Evolutionary conservation across 2,113 vertebrate species (phyloP).

Genomic region (Petromus typicus): DNA sequence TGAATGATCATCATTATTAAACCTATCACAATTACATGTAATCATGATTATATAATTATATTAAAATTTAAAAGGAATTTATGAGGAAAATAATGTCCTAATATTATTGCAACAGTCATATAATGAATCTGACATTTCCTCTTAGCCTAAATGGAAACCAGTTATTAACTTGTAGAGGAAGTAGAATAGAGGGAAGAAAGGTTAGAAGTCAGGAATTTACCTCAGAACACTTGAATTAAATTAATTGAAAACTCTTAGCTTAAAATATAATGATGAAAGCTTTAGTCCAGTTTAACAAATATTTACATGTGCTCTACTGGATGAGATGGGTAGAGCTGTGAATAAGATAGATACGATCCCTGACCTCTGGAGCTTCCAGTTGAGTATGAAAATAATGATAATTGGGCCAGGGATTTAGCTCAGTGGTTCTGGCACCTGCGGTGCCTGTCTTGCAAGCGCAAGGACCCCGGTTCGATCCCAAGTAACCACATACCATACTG

Average conservation of each 20-base stretch:
- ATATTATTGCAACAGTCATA: slow-evolving; percentile 2
- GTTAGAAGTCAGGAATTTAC: slow-evolving; percentile 40
- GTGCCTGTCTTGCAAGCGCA: no score
- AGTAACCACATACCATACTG: no score
- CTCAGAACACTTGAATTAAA: slow-evolving; percentile 28
- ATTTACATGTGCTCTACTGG: neutral
- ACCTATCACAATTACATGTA: neutral
- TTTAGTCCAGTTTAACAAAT: neutral
- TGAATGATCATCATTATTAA: neutral
- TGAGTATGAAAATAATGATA: neutral
- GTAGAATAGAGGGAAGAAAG: neutral
- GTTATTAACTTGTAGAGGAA: slow-evolving; percentile 32
- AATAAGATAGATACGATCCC: neutral
- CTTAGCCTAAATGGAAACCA: neutral
- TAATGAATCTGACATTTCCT: slow-evolving; percentile 15
- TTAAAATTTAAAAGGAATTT: slow-evolving; percentile 24
- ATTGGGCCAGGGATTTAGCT: no score
- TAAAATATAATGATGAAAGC: slow-evolving; percentile 17
- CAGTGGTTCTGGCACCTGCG: no score
- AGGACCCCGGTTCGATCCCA: no score
- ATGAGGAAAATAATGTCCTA: slow-evolving; percentile 9
- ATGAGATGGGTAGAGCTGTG: neutral
- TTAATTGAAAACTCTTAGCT: slow-evolving; percentile 4
- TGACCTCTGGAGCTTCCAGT: neutral
- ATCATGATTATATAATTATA: slow-evolving; percentile 27